phyloP scores from a whole-genome alignment of 1,140 invertebrate genomes.

The Meloidogyne chitwoodi region DNA sequence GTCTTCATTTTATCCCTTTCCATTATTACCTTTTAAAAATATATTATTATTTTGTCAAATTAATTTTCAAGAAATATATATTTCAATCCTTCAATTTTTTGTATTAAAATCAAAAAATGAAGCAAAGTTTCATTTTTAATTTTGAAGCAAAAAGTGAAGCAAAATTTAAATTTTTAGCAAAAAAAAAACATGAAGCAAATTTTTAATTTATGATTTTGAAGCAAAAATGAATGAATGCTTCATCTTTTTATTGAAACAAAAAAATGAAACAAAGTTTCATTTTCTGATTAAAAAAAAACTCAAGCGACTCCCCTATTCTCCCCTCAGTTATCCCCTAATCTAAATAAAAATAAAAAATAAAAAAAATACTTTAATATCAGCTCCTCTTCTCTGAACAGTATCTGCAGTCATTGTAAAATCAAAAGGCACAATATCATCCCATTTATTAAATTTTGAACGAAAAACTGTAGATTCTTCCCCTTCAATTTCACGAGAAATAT shows the following conservation, averaged over 20 bases:
- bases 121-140: neutral
- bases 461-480: constrained; percentile 76
- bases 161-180: too few relatives aligned
- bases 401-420: constrained; percentile 97
- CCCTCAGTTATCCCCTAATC: neutral
- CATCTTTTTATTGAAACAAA: too few relatives aligned
- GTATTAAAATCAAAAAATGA: neutral
- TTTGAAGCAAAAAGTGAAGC: too few relatives aligned
- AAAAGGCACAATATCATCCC: constrained; percentile 98
- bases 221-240: too few relatives aligned
- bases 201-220: too few relatives aligned
- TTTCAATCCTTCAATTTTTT: too few relatives aligned
- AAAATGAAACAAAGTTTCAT: too few relatives aligned
- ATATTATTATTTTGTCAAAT: neutral
- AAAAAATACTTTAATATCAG: constrained; percentile 67
- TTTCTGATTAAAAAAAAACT: too few relatives aligned
- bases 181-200: too few relatives aligned
- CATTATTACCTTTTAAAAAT: constrained; percentile 60
- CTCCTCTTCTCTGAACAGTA: constrained; percentile 89
- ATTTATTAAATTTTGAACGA: constrained; percentile 91
- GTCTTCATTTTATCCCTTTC: constrained; percentile 68
- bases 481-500: constrained; percentile 75
- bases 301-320: too few relatives aligned
- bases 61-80: too few relatives aligned
- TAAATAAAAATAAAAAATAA: neutral